phyloP scores from a whole-genome alignment of 2,888 invertebrate species.

The Melinaea marsaeus region DNA sequence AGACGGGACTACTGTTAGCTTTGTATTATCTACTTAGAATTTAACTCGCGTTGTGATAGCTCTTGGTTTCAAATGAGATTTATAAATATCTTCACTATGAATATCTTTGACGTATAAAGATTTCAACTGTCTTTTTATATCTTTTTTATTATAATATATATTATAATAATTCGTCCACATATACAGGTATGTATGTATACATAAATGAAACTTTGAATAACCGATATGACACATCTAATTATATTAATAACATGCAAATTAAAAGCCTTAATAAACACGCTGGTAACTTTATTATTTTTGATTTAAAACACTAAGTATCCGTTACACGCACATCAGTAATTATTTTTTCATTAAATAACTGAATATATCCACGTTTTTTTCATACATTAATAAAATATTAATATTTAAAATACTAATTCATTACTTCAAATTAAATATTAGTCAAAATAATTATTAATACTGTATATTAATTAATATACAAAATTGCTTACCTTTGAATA shows the following conservation, averaged over 20 bases:
- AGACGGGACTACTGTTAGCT: constrained; percentile 22
- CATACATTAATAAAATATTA: neutral
- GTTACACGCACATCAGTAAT: neutral
- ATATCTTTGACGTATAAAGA: constrained; percentile 11
- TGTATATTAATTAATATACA: too few relatives aligned
- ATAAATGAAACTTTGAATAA: too few relatives aligned
- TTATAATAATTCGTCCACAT: neutral
- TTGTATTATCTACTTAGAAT: constrained; percentile 27
- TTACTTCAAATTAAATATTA: too few relatives aligned
- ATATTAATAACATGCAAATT: too few relatives aligned
- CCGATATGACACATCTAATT: too few relatives aligned
- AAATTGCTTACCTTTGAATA: too few relatives aligned
- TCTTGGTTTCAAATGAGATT: constrained; percentile 22
- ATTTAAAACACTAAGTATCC: too few relatives aligned
- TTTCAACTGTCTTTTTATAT: neutral
- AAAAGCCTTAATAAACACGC: too few relatives aligned
- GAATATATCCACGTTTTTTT: neutral
- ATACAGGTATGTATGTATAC: too few relatives aligned
- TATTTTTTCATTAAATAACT: neutral
- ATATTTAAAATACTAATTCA: neutral
- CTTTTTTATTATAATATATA: neutral
- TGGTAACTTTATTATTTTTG: too few relatives aligned
- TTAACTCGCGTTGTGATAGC: constrained; percentile 22
- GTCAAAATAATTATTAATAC: too few relatives aligned
- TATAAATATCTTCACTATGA: constrained; percentile 11